These are phyloP conservation scores for Orchesellides sinensis DNA, from an alignment of 2,888 invertebrate genomes.

Conservation along the genomic window DNA sequence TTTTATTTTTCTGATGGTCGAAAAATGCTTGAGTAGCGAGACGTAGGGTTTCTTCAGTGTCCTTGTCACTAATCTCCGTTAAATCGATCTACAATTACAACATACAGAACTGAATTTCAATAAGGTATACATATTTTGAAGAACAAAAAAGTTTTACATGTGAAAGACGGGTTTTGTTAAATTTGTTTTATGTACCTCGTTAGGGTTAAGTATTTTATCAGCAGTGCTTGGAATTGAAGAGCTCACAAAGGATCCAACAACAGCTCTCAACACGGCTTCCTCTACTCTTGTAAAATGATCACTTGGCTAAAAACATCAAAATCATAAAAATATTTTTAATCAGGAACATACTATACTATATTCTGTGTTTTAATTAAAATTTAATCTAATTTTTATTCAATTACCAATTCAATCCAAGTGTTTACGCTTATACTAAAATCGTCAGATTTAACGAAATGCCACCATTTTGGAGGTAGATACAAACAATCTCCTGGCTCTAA, in stretches of 20 bases:
- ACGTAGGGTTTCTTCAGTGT: slow-evolving; percentile 61
- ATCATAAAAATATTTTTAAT: neutral
- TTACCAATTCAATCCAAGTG: slow-evolving; percentile 86
- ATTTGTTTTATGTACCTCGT: slow-evolving; percentile 61
- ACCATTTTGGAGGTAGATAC: slow-evolving; percentile 94
- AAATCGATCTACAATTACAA: slow-evolving; percentile 62
- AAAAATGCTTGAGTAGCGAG: slow-evolving; percentile 44
- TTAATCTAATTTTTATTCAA: slow-evolving; percentile 59
- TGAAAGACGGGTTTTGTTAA: too few relatives aligned
- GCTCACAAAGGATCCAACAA: slow-evolving; percentile 78
- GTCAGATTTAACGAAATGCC: slow-evolving; percentile 94
- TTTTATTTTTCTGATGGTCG: slow-evolving; percentile 6
- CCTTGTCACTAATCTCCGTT: slow-evolving; percentile 58
- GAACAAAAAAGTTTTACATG: too few relatives aligned
- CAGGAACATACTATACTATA: neutral
- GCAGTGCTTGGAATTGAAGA: slow-evolving; percentile 63
- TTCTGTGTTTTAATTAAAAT: too few relatives aligned
- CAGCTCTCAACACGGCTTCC: slow-evolving; percentile 84
- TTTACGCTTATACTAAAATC: slow-evolving; percentile 83
- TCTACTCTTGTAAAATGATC: slow-evolving; percentile 80
- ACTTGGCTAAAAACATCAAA: slow-evolving; percentile 75
- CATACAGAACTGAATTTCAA: neutral
- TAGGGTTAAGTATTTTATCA: slow-evolving; percentile 70
- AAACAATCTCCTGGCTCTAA: slow-evolving; percentile 91
- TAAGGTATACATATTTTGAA: neutral